Conservation (phyloP, 2,113 vertebrate species). For the Misgurnus mizolepis region DNA sequence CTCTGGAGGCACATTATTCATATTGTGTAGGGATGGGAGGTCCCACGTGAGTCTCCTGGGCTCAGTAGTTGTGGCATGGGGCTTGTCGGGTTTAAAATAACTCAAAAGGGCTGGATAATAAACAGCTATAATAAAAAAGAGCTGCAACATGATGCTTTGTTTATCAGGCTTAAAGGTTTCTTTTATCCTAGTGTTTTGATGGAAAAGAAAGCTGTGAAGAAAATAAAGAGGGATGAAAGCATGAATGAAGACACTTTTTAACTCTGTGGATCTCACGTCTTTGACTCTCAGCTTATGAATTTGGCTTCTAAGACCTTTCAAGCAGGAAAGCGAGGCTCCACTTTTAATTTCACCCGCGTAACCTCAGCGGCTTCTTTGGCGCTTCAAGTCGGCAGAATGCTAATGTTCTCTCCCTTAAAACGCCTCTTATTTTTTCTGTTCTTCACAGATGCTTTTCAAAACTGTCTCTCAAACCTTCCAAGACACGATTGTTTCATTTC, state of each 20-base stretch:
- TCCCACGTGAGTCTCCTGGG: slow-evolving; percentile 3
- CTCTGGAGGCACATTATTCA: slow-evolving; percentile 58
- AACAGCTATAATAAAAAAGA: slow-evolving; percentile 24
- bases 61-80: background rate
- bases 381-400: slow-evolving; percentile 44
- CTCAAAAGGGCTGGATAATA: slow-evolving; percentile 47
- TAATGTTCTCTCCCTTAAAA: slow-evolving; percentile 40
- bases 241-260: slow-evolving; percentile 31
- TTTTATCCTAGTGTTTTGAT: slow-evolving; percentile 35
- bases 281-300: slow-evolving; percentile 44
- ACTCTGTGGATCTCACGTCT: slow-evolving; percentile 30
- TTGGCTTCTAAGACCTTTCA: slow-evolving; percentile 49
- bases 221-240: slow-evolving; percentile 34
- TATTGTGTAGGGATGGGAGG: slow-evolving; percentile 4
- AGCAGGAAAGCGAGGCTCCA: slow-evolving; percentile 16
- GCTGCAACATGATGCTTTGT: slow-evolving; percentile 23
- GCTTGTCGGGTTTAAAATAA: slow-evolving; percentile 8
- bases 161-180: slow-evolving; percentile 38
- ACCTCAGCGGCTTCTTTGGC: slow-evolving; percentile 29
- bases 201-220: slow-evolving; percentile 15
- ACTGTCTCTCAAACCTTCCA: slow-evolving; percentile 40
- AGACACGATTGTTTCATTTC: slow-evolving; percentile 37
- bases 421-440: slow-evolving; percentile 21
- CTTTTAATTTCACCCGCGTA: slow-evolving; percentile 51
- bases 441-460: slow-evolving; percentile 47